These are phyloP conservation scores for Pammene aurita DNA, from an alignment of 2,888 invertebrate genomes.

Conservation along the genomic window DNA sequence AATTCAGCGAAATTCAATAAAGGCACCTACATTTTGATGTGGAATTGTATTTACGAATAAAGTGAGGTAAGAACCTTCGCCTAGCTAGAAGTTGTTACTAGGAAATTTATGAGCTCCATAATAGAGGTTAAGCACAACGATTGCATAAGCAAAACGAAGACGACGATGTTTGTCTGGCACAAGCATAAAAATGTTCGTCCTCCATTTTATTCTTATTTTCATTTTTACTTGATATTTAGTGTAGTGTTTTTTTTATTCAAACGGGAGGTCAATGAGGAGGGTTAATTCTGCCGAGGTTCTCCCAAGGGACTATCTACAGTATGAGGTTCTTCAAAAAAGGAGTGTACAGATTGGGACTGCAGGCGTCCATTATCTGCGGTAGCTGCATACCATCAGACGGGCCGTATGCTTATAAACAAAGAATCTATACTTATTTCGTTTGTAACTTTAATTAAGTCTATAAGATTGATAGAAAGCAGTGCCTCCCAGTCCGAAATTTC, in stretches of 20 bases:
- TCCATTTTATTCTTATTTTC: background rate
- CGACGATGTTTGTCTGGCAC: background rate
- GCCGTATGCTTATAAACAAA: no score
- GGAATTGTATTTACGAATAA: slow-evolving; percentile 11
- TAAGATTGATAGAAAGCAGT: no score
- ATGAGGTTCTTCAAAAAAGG: no score
- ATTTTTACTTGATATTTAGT: background rate
- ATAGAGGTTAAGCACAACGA: slow-evolving; percentile 14
- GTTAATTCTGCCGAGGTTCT: no score
- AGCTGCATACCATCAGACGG: no score
- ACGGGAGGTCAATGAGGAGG: no score
- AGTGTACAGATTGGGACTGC: no score
- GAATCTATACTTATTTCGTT: no score
- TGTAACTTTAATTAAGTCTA: no score
- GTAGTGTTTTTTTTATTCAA: no score
- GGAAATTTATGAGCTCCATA: slow-evolving; percentile 8
- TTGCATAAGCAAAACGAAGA: slow-evolving; percentile 9
- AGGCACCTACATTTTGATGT: background rate
- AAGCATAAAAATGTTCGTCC: background rate
- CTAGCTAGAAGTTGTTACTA: slow-evolving; percentile 24
- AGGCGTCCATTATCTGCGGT: no score
- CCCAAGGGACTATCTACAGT: no score
- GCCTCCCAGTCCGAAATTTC: background rate
- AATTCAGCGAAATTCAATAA: background rate
- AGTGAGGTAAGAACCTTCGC: slow-evolving; percentile 4